Percentiles rank a stretch among this genome's conserved stretches.
These are phyloP conservation scores for Simalia tracyae DNA, from an alignment of 2,797 vertebrate species.

Conservation along the genomic window DNA sequence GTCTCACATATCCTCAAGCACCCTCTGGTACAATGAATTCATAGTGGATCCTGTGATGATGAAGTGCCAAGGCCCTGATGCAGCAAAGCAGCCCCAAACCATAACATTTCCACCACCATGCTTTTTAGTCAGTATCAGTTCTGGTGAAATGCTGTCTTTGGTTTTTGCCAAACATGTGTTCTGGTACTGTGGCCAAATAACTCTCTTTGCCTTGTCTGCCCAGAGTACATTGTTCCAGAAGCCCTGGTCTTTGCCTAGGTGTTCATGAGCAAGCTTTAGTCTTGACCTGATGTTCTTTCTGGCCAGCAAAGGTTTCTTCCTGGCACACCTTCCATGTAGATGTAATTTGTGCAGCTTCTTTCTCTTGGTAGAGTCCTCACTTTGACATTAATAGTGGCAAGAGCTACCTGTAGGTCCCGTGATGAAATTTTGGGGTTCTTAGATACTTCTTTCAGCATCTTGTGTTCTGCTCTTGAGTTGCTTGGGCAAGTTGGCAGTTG, in stretches of 20 bases:
- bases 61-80: too few species aligned
- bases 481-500: too few species aligned
- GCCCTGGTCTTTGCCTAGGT: too few species aligned
- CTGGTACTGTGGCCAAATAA: neutral
- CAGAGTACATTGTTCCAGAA: too few species aligned
- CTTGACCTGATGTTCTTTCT: too few species aligned
- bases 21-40: too few species aligned
- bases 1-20: too few species aligned
- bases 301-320: too few species aligned
- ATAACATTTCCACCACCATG: neutral
- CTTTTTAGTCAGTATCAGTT: neutral
- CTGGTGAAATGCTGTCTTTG: neutral
- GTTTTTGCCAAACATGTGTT: neutral
- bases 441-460: neutral
- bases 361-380: neutral
- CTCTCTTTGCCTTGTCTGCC: neutral
- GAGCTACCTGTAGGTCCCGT: neutral
- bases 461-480: too few species aligned
- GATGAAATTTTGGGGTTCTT: neutral
- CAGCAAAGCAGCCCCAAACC: too few species aligned
- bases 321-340: neutral
- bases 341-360: neutral
- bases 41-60: too few species aligned
- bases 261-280: too few species aligned
- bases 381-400: neutral